These are phyloP conservation scores for Eulemur coronatus DNA, from an alignment of 2,797 vertebrate genomes.

Conservation along the genomic window DNA sequence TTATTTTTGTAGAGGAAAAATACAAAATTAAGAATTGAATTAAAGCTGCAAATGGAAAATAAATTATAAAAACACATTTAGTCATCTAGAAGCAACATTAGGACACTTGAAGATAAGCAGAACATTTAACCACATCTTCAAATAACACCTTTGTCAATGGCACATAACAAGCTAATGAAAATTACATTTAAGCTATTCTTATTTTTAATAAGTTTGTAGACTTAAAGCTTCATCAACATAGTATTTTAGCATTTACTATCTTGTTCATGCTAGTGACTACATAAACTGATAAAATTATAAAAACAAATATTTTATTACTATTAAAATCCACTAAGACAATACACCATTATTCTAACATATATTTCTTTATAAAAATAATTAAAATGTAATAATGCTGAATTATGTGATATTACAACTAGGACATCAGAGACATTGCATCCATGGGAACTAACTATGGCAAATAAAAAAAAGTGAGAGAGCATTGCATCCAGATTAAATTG, in stretches of 20 bases:
- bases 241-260: not conserved
- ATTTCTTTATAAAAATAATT: slow-evolving; percentile 23
- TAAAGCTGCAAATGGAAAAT: not conserved
- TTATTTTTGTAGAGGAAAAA: slow-evolving; percentile 11
- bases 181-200: not conserved
- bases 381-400: slow-evolving; percentile 4
- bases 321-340: slow-evolving; percentile 1
- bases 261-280: not conserved
- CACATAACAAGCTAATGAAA: not conserved
- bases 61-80: not conserved
- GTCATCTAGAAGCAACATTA: not conserved
- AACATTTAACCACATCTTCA: slow-evolving; percentile 9
- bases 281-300: slow-evolving; percentile 21
- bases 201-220: not conserved
- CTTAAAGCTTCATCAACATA: not conserved
- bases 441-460: not conserved
- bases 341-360: not conserved
- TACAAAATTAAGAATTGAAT: slow-evolving; percentile 39
- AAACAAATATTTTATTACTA: not conserved
- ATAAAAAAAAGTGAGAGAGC: not conserved
- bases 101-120: not conserved
- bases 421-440: not conserved
- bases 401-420: not conserved
- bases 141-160: not conserved
- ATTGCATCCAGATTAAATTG: not conserved